Evolutionary conservation across 2,113 vertebrate genomes (phyloP), one percentile per base, ranked within the genome.

Genomic region (Callionymus lyra): DNA sequence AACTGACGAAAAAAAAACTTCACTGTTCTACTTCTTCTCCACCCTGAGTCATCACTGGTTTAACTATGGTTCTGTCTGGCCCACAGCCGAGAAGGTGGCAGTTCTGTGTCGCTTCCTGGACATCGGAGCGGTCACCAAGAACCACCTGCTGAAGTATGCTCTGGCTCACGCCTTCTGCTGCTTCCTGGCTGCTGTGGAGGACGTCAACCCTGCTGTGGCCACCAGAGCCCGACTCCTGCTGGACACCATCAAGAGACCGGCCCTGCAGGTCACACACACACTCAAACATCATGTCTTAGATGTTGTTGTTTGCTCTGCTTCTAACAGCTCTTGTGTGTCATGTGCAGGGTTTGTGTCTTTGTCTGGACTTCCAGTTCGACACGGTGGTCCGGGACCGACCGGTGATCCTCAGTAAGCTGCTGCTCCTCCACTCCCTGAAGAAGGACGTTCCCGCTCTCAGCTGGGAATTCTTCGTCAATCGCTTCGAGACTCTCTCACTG

Each of bases 401-500:
- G 27, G 91, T 91, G 37, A 96, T 99, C 65, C 85, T 99, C 56
- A 97, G 91, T 84, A 98, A 98, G 68, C 87, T 99, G 58, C 86
- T 97, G 56, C 85, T 99, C 32, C 84, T 99, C 57, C 95, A 99
- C 84, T 93, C 89, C 69, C 85, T 99, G 38, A 94, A 94, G 75
- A 89, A 87, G 56, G 94, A 99, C 56, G 89, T 99, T 60, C 95
- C 94, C 14, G 95, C 94, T 5, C 85, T 99, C 48, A 99, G 95
- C 72, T 99, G 94, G 94, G 95, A 99, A 74, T 99, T 99, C 65
- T 99, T 99, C 67, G 93, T 99, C 64, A 99, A 98, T 72, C 90
- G 95, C 53, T 99, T 99, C 79, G 95, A 99, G 72, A 98, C 95
- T 0, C 79, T 99, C n/a, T 97, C 93, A 54, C 82, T 99, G 74